These are phyloP conservation scores for Dasypogon diadema DNA, from an alignment of 2,888 invertebrate species.

Conservation along the genomic window DNA sequence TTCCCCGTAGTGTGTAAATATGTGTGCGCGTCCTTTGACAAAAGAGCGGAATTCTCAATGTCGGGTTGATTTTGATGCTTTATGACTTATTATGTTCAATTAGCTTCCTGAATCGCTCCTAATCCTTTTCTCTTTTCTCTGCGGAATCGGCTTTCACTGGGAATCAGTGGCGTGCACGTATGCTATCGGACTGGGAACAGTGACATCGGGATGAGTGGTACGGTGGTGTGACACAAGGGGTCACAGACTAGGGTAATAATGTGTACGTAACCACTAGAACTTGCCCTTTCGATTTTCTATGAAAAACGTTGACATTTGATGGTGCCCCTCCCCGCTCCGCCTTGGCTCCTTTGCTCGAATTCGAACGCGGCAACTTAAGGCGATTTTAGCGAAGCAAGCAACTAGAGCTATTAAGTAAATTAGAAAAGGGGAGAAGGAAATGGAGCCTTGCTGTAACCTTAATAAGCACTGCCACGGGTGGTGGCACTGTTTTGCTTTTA, in stretches of 20 bases:
- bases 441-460: slow-evolving; percentile 42
- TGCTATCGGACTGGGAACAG: not conserved
- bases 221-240: slow-evolving; percentile 1
- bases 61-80: slow-evolving; percentile 53
- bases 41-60: slow-evolving; percentile 49
- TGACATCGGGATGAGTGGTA: slow-evolving; percentile 1
- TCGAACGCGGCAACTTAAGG: slow-evolving; percentile 22
- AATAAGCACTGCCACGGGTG: slow-evolving; percentile 36
- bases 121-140: slow-evolving; percentile 51
- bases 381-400: slow-evolving; percentile 26
- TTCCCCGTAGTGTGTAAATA: slow-evolving; percentile 5
- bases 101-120: slow-evolving; percentile 54
- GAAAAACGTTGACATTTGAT: slow-evolving; percentile 43
- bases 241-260: slow-evolving; percentile 43
- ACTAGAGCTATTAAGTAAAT: slow-evolving; percentile 46
- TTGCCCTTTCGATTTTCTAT: slow-evolving; percentile 44
- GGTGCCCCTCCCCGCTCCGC: not conserved
- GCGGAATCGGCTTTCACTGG: slow-evolving; percentile 3
- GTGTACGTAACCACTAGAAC: slow-evolving; percentile 48
- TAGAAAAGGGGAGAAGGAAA: slow-evolving; percentile 48
- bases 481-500: slow-evolving; percentile 43
- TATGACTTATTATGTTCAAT: slow-evolving; percentile 55
- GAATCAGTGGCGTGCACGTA: slow-evolving; percentile 42
- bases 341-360: not conserved
- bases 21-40: slow-evolving; percentile 16